Percentiles rank a stretch among this genome's conserved stretches.
phyloP scores from a whole-genome alignment of 1,140 invertebrate species.

The Brachionus angularis region DNA sequence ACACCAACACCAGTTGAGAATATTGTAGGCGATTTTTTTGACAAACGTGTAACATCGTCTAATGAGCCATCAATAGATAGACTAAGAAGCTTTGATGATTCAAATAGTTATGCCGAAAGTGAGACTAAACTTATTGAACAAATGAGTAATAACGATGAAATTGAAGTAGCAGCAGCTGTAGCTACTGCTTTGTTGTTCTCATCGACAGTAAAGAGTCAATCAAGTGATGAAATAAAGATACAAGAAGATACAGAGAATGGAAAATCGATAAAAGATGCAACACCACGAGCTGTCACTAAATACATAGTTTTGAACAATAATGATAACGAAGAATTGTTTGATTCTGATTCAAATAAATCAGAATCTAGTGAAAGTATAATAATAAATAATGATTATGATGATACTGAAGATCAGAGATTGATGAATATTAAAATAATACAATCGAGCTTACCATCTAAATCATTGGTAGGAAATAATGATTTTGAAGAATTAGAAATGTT shows the following conservation, averaged over 20 bases:
- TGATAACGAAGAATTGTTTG: slow-evolving; percentile 22
- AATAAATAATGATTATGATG: slow-evolving; percentile 10
- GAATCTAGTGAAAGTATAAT: slow-evolving; percentile 6
- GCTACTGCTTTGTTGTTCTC: slow-evolving; percentile 32
- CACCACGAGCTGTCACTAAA: not conserved
- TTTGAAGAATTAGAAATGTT: not conserved
- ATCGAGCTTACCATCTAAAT: not conserved
- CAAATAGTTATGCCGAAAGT: not conserved
- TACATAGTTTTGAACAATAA: not conserved
- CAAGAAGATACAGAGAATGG: not conserved
- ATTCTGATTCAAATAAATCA: not conserved
- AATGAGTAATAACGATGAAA: not conserved
- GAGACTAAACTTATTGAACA: not conserved
- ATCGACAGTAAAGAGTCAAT: slow-evolving; percentile 23
- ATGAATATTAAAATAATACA: slow-evolving; percentile 34
- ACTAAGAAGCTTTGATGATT: not conserved
- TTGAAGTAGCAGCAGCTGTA: slow-evolving; percentile 14
- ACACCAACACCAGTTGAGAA: slow-evolving; percentile 36
- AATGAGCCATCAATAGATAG: slow-evolving; percentile 21
- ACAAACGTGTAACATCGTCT: slow-evolving; percentile 22
- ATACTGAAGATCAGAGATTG: not conserved
- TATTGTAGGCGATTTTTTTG: slow-evolving; percentile 14
- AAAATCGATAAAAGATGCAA: not conserved
- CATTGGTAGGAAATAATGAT: not conserved
- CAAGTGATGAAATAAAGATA: slow-evolving; percentile 13